A percentile compares a stretch with the other conserved stretches of the same genome.
phyloP scores from a whole-genome alignment of 2,888 invertebrate species.

The Phaedon cochleariae region DNA sequence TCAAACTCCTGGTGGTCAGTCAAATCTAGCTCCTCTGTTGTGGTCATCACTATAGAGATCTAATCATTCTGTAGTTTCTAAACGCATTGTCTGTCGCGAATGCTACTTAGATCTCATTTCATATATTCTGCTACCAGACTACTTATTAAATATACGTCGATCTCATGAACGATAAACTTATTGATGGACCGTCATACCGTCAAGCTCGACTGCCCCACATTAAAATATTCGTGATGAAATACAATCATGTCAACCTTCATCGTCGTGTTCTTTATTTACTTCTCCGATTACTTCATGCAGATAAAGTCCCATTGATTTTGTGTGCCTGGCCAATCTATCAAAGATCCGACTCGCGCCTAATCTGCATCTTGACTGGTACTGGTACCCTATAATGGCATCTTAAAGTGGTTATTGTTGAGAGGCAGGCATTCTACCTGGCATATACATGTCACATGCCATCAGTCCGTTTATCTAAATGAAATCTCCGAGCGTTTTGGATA shows the following conservation, averaged over 20 bases:
- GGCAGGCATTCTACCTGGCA: slow-evolving; percentile 55
- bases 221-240: slow-evolving; percentile 7
- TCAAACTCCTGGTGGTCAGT: too few relatives aligned
- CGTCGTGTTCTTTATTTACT: not conserved
- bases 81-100: not conserved
- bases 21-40: too few relatives aligned
- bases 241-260: slow-evolving; percentile 9
- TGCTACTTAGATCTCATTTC: not conserved
- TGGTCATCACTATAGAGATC: too few relatives aligned
- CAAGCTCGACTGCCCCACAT: not conserved
- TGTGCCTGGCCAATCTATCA: slow-evolving; percentile 44
- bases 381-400: slow-evolving; percentile 44
- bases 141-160: not conserved
- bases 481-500: slow-evolving; percentile 58
- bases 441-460: slow-evolving; percentile 56
- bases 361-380: slow-evolving; percentile 45
- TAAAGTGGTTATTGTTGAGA: slow-evolving; percentile 57
- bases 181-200: not conserved
- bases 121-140: too few relatives aligned
- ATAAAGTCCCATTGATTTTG: slow-evolving; percentile 38
- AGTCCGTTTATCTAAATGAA: slow-evolving; percentile 58
- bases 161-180: not conserved
- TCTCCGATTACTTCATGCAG: slow-evolving; percentile 26
- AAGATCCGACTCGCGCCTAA: slow-evolving; percentile 42
- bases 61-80: too few relatives aligned